phyloP scores from a whole-genome alignment of 2,888 invertebrate species.

The Hololepta plana region DNA sequence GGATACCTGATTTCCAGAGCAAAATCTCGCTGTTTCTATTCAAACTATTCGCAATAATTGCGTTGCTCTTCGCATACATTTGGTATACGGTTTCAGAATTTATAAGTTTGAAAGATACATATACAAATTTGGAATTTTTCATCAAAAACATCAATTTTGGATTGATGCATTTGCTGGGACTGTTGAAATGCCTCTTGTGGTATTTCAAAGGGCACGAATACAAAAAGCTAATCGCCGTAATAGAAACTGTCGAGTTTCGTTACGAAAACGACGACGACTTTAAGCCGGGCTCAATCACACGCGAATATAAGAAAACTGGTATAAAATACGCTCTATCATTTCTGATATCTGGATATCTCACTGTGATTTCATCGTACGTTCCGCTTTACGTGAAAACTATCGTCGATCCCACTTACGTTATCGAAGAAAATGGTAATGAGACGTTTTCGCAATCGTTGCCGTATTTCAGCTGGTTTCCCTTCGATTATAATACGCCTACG shows the following conservation, averaged over 20 bases:
- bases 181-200: constrained; percentile 19
- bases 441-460: constrained; percentile 14
- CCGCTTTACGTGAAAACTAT: constrained; percentile 14
- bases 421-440: constrained; percentile 7
- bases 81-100: constrained; percentile 20
- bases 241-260: constrained; percentile 15
- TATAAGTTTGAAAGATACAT: constrained; percentile 16
- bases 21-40: constrained; percentile 12
- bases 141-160: constrained; percentile 22
- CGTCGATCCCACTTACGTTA: constrained; percentile 9
- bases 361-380: constrained; percentile 17
- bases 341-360: constrained; percentile 17
- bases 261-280: constrained; percentile 15
- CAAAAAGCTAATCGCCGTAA: constrained; percentile 12
- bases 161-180: constrained; percentile 20
- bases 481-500: constrained; percentile 15
- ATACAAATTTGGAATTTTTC: constrained; percentile 14
- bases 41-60: constrained; percentile 14
- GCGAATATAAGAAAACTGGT: constrained; percentile 14
- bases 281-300: constrained; percentile 13
- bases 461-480: constrained; percentile 22
- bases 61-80: constrained; percentile 18
- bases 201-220: constrained; percentile 13
- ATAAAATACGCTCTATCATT: constrained; percentile 16
- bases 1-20: constrained; percentile 15